phyloP scores from a whole-genome alignment of 2,113 vertebrate genomes.

The Parus major region DNA sequence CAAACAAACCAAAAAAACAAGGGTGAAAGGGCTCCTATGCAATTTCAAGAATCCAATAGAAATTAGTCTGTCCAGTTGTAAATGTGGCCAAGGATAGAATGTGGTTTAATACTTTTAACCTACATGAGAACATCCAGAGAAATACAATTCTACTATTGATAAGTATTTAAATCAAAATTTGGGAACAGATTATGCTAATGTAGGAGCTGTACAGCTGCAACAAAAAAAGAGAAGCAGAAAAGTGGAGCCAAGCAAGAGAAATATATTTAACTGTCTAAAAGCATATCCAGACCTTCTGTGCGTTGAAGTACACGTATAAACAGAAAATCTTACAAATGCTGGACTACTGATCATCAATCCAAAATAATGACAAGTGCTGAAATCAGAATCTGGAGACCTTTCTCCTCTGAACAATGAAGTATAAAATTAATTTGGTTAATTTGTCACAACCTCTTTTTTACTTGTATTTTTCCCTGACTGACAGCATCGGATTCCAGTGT shows the following conservation, averaged over 20 bases:
- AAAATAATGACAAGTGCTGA: not conserved
- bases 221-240: not conserved
- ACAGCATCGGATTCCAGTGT: not conserved
- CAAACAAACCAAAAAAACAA: not conserved
- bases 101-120: not conserved
- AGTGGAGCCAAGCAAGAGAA: not conserved
- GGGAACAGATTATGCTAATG: not conserved
- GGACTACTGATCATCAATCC: not conserved
- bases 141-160: not conserved
- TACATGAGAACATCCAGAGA: not conserved
- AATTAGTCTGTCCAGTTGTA: not conserved
- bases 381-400: not conserved
- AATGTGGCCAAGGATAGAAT: not conserved
- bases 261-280: not conserved
- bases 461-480: not conserved
- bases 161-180: not conserved
- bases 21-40: not conserved
- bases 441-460: not conserved
- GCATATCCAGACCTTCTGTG: not conserved
- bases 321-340: not conserved
- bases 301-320: not conserved
- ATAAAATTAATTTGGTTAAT: not conserved
- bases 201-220: not conserved
- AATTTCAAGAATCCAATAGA: not conserved
- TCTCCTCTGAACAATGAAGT: not conserved